These are phyloP conservation scores for Oryctes rhinoceros DNA, from an alignment of 1,140 invertebrate species.

Conservation along the genomic window DNA sequence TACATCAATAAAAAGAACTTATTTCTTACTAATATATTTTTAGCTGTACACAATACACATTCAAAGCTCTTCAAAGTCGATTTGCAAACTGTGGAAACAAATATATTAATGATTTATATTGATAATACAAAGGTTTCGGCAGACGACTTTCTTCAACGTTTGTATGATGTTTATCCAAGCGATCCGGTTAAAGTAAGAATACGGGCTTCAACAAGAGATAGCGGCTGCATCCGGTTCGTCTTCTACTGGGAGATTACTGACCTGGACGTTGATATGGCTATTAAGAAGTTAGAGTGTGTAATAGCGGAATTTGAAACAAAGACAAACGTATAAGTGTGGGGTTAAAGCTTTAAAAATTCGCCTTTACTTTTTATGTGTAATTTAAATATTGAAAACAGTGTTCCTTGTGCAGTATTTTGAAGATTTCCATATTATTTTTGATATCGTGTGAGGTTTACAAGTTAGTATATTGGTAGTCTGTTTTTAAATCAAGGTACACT, in stretches of 20 bases:
- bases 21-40: slow-evolving; percentile 49
- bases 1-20: background rate
- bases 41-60: slow-evolving; percentile 69
- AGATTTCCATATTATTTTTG: slow-evolving; percentile 23
- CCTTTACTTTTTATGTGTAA: too few species aligned
- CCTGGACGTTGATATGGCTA: slow-evolving; percentile 69
- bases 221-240: slow-evolving; percentile 69
- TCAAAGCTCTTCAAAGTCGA: slow-evolving; percentile 69
- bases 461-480: background rate
- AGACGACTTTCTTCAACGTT: slow-evolving; percentile 66
- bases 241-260: slow-evolving; percentile 73
- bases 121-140: slow-evolving; percentile 62
- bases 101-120: slow-evolving; percentile 79
- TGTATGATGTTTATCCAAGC: slow-evolving; percentile 65
- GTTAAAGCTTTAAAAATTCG: too few species aligned
- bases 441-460: too few species aligned
- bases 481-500: too few species aligned
- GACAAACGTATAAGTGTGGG: background rate
- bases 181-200: slow-evolving; percentile 67
- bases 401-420: slow-evolving; percentile 24
- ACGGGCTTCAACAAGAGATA: slow-evolving; percentile 65
- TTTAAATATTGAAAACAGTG: background rate
- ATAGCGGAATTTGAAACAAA: slow-evolving; percentile 65
- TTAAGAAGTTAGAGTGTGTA: slow-evolving; percentile 70
- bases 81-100: slow-evolving; percentile 74